Percentiles rank a stretch among this genome's conserved stretches.
These are phyloP conservation scores for Patella vulgata DNA, from an alignment of 1,140 invertebrate species.

Conservation along the genomic window DNA sequence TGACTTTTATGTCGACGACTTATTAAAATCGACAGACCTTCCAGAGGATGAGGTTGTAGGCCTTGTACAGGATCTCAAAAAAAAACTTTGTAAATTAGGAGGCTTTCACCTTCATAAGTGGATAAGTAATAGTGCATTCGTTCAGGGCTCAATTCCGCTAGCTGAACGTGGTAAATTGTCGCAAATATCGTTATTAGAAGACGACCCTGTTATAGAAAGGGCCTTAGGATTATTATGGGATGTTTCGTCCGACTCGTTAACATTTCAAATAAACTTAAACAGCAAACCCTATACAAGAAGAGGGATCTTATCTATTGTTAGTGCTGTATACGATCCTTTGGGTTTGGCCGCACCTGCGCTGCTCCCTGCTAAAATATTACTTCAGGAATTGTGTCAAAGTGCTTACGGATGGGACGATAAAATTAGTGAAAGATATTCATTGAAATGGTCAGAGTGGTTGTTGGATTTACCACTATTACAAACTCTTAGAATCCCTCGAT, in stretches of 20 bases:
- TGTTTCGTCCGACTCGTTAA: conserved; percentile 29
- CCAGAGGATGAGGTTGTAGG: background rate
- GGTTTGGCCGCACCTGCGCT: conserved; percentile 29
- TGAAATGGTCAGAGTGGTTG: conserved; percentile 24
- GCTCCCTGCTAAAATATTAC: conserved; percentile 29
- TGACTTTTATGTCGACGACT: conserved; percentile 27
- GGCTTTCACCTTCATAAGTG: conserved; percentile 41
- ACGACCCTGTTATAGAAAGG: conserved; percentile 35
- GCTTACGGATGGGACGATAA: conserved; percentile 24
- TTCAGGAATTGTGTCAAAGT: conserved; percentile 37
- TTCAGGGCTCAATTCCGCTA: no score
- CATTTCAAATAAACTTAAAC: conserved; percentile 21
- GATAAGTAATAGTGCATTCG: no score
- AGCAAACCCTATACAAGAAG: conserved; percentile 12
- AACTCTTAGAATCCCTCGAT: conserved; percentile 4
- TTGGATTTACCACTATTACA: conserved; percentile 8
- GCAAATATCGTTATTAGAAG: conserved; percentile 16
- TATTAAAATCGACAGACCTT: background rate
- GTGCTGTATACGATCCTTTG: conserved; percentile 27
- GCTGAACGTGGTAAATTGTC: conserved; percentile 27
- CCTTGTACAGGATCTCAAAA: no score
- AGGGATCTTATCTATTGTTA: conserved; percentile 24
- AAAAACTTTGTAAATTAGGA: conserved; percentile 29
- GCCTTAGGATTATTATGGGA: conserved; percentile 46
- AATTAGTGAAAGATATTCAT: conserved; percentile 4